Conservation (phyloP, 35 echinoderm and acorn worm genomes). For the Heliocidaris erythrogramma region DNA sequence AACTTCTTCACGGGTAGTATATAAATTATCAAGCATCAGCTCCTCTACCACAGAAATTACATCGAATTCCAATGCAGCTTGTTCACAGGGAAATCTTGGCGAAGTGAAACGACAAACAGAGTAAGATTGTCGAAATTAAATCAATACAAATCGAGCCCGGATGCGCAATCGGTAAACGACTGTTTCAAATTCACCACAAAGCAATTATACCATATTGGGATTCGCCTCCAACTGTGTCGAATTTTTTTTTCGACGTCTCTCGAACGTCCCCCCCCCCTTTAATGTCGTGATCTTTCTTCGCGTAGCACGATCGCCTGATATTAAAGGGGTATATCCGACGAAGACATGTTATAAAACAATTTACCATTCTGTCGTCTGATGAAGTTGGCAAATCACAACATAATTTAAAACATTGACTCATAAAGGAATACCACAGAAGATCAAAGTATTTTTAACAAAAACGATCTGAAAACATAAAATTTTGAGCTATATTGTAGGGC, state of each 20-base stretch:
- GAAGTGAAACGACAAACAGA: background rate
- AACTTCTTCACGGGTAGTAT: background rate
- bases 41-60: background rate
- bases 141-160: background rate
- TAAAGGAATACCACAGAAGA: no score
- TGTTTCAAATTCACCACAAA: constrained; percentile 6
- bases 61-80: background rate
- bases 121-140: background rate
- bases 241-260: constrained; percentile 3
- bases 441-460: no score
- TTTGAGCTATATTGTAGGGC: no score
- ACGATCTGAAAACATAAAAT: no score
- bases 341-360: background rate
- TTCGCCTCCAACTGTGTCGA: background rate
- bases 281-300: background rate
- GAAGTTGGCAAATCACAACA: no score
- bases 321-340: background rate
- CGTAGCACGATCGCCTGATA: background rate
- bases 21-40: background rate
- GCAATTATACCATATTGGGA: constrained; percentile 29
- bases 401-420: no score
- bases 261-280: background rate
- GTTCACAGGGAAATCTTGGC: background rate
- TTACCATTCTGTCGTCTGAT: background rate
- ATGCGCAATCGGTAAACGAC: background rate